Evolutionary conservation across 2,888 invertebrate species (phyloP), one percentile per base, ranked within the genome.

Genomic region (Oscheius sp.): DNA sequence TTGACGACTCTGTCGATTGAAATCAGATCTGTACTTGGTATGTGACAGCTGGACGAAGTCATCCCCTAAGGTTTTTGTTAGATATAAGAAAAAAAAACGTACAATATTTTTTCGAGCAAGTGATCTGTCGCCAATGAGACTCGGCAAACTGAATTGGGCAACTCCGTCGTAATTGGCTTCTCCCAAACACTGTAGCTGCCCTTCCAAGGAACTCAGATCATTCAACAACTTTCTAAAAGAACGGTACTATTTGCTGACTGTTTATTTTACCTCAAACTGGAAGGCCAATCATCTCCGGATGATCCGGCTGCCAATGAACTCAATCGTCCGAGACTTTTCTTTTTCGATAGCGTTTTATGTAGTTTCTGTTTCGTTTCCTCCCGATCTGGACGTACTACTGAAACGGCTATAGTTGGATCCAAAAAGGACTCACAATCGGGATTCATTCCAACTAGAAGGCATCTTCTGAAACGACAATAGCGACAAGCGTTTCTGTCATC

Each of bases 391-490:
- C 86, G 81, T n/a, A 86, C 86, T 42, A 85, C 84, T 86, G 73
- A 74, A 83, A 58, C 2, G 1, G 37, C 21, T 29, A 11, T 55
- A 9, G 42, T 21, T 21, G 21, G 21, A 21, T 21, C 21, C 21
- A 21, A 21, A 70, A 35, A 58, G 50, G 68, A 76, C 78, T 62
- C 68, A 86, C 85, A 81, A 73, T 86, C 85, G 1, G 86, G 86
- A 73, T 87, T 86, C 87, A 87, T 87, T 57, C 87, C 87, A 47
- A 85, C 86, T 47, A 83, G 78, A 13, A 87, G 75, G 75, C 87
- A 87, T 63, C 84, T 81, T 68, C 86, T 42, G 70, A 87, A 87
- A 29, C 87, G 77, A 68, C 87, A 87, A 66, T 86, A 87, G 51
- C 87, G 77, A 65, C 87, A 87, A 10, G 84, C 80, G 73, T 87